These are phyloP conservation scores for Dasyurus viverrinus DNA, from an alignment of 2,113 vertebrate species.

Conservation along the genomic window DNA sequence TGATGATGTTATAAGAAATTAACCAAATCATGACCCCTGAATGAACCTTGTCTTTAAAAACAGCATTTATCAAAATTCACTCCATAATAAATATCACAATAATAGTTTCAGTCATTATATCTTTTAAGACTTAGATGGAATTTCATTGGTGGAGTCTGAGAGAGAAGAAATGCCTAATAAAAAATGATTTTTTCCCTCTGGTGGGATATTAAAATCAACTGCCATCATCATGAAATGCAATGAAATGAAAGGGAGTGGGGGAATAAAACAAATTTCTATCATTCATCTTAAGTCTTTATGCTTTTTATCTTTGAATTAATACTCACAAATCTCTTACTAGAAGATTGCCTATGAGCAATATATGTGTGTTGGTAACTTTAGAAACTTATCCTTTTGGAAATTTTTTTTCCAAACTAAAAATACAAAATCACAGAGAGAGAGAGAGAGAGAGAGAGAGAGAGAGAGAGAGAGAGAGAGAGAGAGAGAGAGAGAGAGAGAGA, in stretches of 20 bases:
- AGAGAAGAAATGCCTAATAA: slow-evolving; percentile 31
- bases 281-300: slow-evolving; percentile 37
- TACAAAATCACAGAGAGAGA: slow-evolving; percentile 15
- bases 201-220: slow-evolving; percentile 40
- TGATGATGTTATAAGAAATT: slow-evolving; percentile 29
- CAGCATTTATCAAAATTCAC: neutral
- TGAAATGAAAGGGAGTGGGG: neutral
- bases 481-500: no score
- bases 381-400: neutral
- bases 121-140: slow-evolving; percentile 19
- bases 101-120: slow-evolving; percentile 33
- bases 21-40: slow-evolving; percentile 25
- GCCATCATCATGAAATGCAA: neutral
- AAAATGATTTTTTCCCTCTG: slow-evolving; percentile 42
- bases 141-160: slow-evolving; percentile 16
- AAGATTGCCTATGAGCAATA: neutral
- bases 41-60: slow-evolving; percentile 44
- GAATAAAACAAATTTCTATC: neutral
- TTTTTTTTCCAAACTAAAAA: slow-evolving; percentile 11
- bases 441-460: neutral
- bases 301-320: neutral
- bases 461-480: no score
- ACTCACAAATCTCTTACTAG: slow-evolving; percentile 19
- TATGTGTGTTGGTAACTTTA: neutral
- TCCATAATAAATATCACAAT: slow-evolving; percentile 34